These are phyloP conservation scores for Clupea harengus DNA, from an alignment of 2,113 vertebrate genomes.

Conservation along the genomic window DNA sequence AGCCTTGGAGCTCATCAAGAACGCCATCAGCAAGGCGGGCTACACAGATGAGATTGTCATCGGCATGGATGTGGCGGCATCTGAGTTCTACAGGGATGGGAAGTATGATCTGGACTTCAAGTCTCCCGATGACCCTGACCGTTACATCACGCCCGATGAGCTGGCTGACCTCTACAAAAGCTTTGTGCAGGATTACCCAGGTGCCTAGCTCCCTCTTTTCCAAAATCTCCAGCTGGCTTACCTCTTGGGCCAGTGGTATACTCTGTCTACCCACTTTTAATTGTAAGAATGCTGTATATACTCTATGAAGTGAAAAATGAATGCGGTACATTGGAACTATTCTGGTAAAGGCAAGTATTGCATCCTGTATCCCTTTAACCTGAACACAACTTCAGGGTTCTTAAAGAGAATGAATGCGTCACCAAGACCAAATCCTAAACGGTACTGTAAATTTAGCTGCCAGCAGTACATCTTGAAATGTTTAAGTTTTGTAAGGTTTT, in stretches of 20 bases:
- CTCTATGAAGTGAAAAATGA: too few relatives aligned
- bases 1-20: slow-evolving; percentile 91
- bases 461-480: too few relatives aligned
- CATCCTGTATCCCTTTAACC: too few relatives aligned
- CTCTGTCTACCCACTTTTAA: background rate
- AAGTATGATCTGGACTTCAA: slow-evolving; percentile 98
- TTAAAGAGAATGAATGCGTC: too few relatives aligned
- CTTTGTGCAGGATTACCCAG: slow-evolving; percentile 89
- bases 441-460: too few relatives aligned
- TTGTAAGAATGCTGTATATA: background rate
- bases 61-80: slow-evolving; percentile 96
- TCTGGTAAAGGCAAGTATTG: too few relatives aligned
- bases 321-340: too few relatives aligned
- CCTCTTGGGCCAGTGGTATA: background rate
- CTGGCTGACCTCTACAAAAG: slow-evolving; percentile 89
- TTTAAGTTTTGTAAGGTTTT: too few relatives aligned
- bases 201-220: slow-evolving; percentile 57
- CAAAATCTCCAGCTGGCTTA: background rate
- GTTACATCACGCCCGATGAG: slow-evolving; percentile 84
- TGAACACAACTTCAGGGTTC: too few relatives aligned
- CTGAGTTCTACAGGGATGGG: slow-evolving; percentile 86
- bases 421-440: too few relatives aligned
- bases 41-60: slow-evolving; percentile 91
- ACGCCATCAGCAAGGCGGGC: slow-evolving; percentile 86
- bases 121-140: slow-evolving; percentile 86